These are phyloP conservation scores for Coelopa frigida DNA, from an alignment of 1,140 invertebrate species.

Conservation along the genomic window DNA sequence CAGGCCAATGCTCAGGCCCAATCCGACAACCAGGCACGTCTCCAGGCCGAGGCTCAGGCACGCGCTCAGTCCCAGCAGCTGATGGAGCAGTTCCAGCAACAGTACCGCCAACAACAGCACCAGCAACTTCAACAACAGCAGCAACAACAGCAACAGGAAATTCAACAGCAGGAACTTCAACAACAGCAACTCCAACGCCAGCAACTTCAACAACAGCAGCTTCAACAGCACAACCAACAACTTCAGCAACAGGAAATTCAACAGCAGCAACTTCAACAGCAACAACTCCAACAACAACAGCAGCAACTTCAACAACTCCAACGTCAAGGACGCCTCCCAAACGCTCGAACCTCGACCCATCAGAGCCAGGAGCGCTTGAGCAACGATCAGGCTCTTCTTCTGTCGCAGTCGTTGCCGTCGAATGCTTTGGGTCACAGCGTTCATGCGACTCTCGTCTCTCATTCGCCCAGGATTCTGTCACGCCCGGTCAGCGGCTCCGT, in stretches of 20 bases:
- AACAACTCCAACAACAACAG: too few species aligned
- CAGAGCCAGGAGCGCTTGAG: slow-evolving; percentile 22
- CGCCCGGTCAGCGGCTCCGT: slow-evolving; percentile 18
- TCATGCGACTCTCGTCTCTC: slow-evolving; percentile 33
- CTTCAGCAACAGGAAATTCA: slow-evolving; percentile 20
- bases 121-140: slow-evolving; percentile 29
- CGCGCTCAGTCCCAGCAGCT: slow-evolving; percentile 35
- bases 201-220: slow-evolving; percentile 26
- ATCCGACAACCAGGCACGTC: slow-evolving; percentile 25
- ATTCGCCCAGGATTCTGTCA: slow-evolving; percentile 32
- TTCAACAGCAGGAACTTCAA: slow-evolving; percentile 22
- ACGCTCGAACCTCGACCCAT: slow-evolving; percentile 1
- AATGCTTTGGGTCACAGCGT: slow-evolving; percentile 27
- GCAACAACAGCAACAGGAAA: slow-evolving; percentile 16
- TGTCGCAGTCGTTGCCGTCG: slow-evolving; percentile 21
- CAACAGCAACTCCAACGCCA: slow-evolving; percentile 24
- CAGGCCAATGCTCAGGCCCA: slow-evolving; percentile 21
- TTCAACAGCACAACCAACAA: slow-evolving; percentile 17
- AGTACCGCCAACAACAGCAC: slow-evolving; percentile 28
- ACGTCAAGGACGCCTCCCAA: too few species aligned
- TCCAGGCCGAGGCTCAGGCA: slow-evolving; percentile 33
- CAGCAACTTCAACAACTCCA: too few species aligned
- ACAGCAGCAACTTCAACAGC: too few species aligned
- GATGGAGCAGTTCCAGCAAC: slow-evolving; percentile 42
- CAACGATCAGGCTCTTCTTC: slow-evolving; percentile 26